phyloP scores from a whole-genome alignment of 1,140 invertebrate species.

The Triops cancriformis region DNA sequence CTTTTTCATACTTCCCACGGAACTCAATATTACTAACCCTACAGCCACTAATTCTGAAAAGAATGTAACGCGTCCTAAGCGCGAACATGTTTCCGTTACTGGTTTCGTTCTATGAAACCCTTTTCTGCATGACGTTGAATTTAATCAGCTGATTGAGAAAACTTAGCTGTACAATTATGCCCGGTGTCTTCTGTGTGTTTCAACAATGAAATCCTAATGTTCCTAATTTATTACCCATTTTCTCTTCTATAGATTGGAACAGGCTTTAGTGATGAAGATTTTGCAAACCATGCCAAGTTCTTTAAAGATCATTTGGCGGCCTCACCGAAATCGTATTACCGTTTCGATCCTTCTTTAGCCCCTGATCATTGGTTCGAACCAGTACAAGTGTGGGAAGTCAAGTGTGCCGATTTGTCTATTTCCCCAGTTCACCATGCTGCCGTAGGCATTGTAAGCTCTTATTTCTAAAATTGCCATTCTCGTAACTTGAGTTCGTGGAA shows the following conservation, averaged over 20 bases:
- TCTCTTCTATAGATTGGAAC: conserved; percentile 74
- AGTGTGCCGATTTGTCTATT: conserved; percentile 94
- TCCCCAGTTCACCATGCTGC: conserved; percentile 91
- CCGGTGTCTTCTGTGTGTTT: conserved; percentile 24
- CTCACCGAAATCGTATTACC: conserved; percentile 75
- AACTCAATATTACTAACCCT: too few species aligned
- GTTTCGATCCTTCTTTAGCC: conserved; percentile 60
- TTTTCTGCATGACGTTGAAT: conserved; percentile 2
- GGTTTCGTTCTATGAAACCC: too few species aligned
- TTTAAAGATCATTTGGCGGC: conserved; percentile 68
- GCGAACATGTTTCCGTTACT: too few species aligned
- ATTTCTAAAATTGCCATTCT: conserved; percentile 23
- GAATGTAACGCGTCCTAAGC: too few species aligned
- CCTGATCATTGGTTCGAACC: conserved; percentile 96
- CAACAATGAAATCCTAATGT: too few species aligned
- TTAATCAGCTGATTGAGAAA: background rate
- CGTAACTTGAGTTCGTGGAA: background rate
- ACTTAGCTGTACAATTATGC: background rate
- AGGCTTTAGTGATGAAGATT: conserved; percentile 89
- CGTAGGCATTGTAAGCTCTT: conserved; percentile 61
- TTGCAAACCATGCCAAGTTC: conserved; percentile 65
- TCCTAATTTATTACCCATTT: too few species aligned
- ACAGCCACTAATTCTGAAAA: too few species aligned
- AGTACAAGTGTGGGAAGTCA: conserved; percentile 93
- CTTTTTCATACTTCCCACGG: too few species aligned